Base-by-base conservation (phyloP, 2,113 vertebrate genomes). In the Lepus timidus region DNA sequence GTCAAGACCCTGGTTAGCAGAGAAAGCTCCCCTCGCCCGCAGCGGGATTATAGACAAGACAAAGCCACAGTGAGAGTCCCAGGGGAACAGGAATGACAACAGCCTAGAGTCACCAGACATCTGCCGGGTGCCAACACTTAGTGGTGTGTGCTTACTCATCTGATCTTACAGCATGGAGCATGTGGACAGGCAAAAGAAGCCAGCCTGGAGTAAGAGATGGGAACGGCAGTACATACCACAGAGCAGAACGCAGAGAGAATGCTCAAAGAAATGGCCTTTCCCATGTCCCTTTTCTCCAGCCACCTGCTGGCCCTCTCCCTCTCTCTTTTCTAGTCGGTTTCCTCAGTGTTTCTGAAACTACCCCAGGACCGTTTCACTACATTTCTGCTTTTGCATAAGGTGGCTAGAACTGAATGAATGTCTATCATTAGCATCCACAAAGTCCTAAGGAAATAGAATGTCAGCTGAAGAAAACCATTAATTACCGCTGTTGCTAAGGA, bases 321-420 rank as follows among this genome's bases (percentile, higher is more conserved):
- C 19, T 3, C 2, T 64, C 29, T 36, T 74, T 84, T 64, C 16
- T 31, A 64, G 10, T 65, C 27, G 39, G 6, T 23, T 14, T 86
- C 61, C 1, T 7, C 58, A 58, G 8, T 86, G 25, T 13, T 93
- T 31, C 55, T 85, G 65, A 29, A 93, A 73, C 22, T 23, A 62
- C 29, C 1, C n/a, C 58, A 61, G 36, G 20, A 84, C 20, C 17
- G 13, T 82, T 33, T 16, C 13, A 8, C 19, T 36, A 78, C 85
- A 27, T 49, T 55, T 2, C 58, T 55, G 1, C 9, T 65, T 74
- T 80, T 84, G 7, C 73, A 68, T 80, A 61, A 51, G 51, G 3
- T 55, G 9, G 13, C 52, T 87, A 31, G 25, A 79, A 79, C 31
- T 70, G 83, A 92, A 52, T 83, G 83, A 92, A 52, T 83, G 86